Evolutionary conservation across 2,113 vertebrate species (phyloP).

Genomic region (Gobio gobio): DNA sequence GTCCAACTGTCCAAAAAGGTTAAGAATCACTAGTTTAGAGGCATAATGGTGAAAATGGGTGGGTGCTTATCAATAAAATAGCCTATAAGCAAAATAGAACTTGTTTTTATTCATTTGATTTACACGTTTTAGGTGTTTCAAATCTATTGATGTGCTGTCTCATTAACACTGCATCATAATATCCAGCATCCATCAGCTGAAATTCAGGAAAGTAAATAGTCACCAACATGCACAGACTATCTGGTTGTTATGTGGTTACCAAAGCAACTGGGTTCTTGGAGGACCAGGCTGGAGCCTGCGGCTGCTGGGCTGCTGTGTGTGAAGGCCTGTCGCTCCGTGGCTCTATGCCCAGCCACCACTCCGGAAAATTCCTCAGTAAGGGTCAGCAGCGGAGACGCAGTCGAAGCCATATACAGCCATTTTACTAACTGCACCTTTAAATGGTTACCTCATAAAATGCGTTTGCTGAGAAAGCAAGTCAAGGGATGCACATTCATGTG

Average conservation of each 20-base stretch:
- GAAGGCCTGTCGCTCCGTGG: conserved; percentile 68
- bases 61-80: too few relatives aligned
- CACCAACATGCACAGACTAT: conserved; percentile 19
- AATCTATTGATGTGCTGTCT: not conserved
- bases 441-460: conserved; percentile 35
- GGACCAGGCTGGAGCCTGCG: conserved; percentile 52
- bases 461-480: conserved; percentile 19
- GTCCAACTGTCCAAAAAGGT: too few relatives aligned
- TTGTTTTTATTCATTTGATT: not conserved
- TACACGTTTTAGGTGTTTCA: not conserved
- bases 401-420: conserved; percentile 60
- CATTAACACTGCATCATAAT: not conserved
- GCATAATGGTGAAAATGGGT: too few relatives aligned
- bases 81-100: not conserved
- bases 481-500: not conserved
- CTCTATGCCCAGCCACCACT: conserved; percentile 70
- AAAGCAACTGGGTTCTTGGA: conserved; percentile 35
- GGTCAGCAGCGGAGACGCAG: conserved; percentile 56
- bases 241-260: conserved; percentile 44
- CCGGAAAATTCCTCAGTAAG: conserved; percentile 71
- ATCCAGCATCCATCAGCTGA: not conserved
- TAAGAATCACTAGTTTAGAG: too few relatives aligned
- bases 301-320: conserved; percentile 53
- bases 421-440: conserved; percentile 18
- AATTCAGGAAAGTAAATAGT: conserved; percentile 29